Evolutionary conservation across 2,113 vertebrate species (phyloP).

Genomic region (Myodes glareolus): DNA sequence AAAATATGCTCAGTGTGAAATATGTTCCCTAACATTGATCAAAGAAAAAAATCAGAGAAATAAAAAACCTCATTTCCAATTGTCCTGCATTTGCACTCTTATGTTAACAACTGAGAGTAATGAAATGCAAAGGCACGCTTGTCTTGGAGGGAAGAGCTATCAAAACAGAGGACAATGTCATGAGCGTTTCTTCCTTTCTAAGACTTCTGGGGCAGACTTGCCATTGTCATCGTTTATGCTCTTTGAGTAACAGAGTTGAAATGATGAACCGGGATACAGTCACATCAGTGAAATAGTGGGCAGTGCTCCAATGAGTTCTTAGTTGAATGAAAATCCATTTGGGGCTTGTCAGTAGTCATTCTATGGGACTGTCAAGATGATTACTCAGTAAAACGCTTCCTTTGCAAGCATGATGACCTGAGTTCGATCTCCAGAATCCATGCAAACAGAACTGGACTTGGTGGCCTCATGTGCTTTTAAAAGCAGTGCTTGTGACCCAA

Average conservation of each 20-base stretch:
- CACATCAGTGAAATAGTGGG: not conserved
- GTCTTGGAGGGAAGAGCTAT: not conserved
- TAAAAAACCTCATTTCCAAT: slow-evolving; percentile 45
- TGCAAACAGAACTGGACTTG: not conserved
- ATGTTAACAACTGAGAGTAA: slow-evolving; percentile 28
- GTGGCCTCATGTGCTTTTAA: not conserved
- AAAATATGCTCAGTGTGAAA: slow-evolving; percentile 51
- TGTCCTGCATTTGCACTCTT: not conserved
- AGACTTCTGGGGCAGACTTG: not conserved
- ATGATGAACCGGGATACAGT: not conserved
- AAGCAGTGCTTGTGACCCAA: not conserved
- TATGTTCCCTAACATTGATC: slow-evolving; percentile 42
- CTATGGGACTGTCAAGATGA: not conserved
- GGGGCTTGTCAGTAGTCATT: not conserved
- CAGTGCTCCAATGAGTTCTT: not conserved
- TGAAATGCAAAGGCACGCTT: slow-evolving; percentile 13
- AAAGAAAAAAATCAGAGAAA: slow-evolving; percentile 46
- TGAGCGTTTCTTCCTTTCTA: not conserved
- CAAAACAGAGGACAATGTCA: not conserved
- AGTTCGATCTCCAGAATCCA: not conserved
- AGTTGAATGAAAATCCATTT: not conserved
- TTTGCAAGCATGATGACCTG: not conserved
- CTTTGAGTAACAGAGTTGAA: slow-evolving; percentile 11
- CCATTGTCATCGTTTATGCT: not conserved
- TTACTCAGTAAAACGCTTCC: not conserved